A percentile compares a stretch with the other conserved stretches of the same genome.
phyloP scores from a whole-genome alignment of 2,888 invertebrate genomes.

The Malthinus flaveolus region DNA sequence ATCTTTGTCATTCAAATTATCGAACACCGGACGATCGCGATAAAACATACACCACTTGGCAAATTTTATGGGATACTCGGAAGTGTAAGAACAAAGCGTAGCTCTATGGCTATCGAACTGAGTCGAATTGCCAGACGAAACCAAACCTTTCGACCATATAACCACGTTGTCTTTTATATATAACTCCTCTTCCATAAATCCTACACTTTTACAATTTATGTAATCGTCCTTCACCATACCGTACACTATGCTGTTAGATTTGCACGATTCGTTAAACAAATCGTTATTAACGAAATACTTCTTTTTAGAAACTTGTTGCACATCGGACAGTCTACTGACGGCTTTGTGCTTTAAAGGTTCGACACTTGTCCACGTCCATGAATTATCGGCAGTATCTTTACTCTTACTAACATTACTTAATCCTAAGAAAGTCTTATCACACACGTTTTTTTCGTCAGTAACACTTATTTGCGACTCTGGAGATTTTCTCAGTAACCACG shows the following conservation, averaged over 20 bases:
- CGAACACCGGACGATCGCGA: constrained; percentile 62
- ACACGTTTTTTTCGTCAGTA: constrained; percentile 3
- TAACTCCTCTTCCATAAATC: constrained; percentile 79
- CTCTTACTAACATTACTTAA: constrained; percentile 26
- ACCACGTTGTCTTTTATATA: constrained; percentile 85
- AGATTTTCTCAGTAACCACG: constrained; percentile 63
- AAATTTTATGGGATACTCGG: constrained; percentile 80
- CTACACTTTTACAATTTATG: constrained; percentile 50
- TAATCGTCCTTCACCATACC: constrained; percentile 3
- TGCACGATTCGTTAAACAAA: constrained; percentile 8
- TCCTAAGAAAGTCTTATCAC: constrained; percentile 29
- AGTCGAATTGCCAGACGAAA: constrained; percentile 54
- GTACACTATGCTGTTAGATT: constrained; percentile 4
- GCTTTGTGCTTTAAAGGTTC: constrained; percentile 40
- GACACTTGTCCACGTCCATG: constrained; percentile 41
- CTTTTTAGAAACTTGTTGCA: constrained; percentile 31
- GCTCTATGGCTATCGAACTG: constrained; percentile 40
- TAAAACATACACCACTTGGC: constrained; percentile 73
- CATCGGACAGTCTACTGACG: constrained; percentile 44
- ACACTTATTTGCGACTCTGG: constrained; percentile 47
- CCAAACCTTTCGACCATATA: constrained; percentile 73
- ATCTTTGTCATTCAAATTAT: constrained; percentile 46
- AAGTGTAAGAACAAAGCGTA: constrained; percentile 74
- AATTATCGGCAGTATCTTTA: constrained; percentile 42
- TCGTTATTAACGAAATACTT: constrained; percentile 14